A percentile compares a stretch with the other conserved stretches of the same genome.
Evolutionary conservation across 1,140 invertebrate species (phyloP).

Genomic region (Berghia stephanieae): DNA sequence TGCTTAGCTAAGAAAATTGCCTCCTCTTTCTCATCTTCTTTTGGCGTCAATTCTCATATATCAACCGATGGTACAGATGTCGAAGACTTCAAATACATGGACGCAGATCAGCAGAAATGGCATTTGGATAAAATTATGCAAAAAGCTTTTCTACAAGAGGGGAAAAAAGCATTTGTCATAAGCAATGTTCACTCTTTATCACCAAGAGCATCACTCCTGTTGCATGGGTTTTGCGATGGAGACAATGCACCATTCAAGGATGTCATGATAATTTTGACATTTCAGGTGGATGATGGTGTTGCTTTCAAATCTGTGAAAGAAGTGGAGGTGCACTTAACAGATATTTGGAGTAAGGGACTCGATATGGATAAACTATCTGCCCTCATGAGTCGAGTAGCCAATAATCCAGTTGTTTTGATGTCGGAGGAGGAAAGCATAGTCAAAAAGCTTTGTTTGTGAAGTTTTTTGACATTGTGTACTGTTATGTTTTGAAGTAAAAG

Average conservation of each 20-base stretch:
- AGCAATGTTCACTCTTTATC: conserved; percentile 48
- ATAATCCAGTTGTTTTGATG: conserved; percentile 47
- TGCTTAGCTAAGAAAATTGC: conserved; percentile 20
- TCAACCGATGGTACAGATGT: background rate
- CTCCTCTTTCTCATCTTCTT: background rate
- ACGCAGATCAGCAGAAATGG: conserved; percentile 32
- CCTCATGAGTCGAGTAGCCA: conserved; percentile 48
- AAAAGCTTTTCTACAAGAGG: conserved; percentile 25
- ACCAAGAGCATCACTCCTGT: conserved; percentile 44
- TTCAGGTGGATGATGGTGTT: conserved; percentile 28
- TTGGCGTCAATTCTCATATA: too few relatives aligned
- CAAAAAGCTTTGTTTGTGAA: background rate
- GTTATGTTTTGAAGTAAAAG: too few relatives aligned
- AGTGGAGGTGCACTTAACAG: conserved; percentile 38
- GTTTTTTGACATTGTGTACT: too few relatives aligned
- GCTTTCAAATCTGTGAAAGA: background rate
- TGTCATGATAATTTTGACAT: conserved; percentile 35
- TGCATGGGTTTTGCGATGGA: conserved; percentile 57
- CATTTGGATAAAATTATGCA: conserved; percentile 40
- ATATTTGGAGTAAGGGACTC: conserved; percentile 42
- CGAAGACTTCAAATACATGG: background rate
- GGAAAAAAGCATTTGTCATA: conserved; percentile 39
- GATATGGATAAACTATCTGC: conserved; percentile 52
- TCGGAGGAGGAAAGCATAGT: background rate
- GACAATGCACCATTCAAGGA: conserved; percentile 59